Conservation (phyloP, 37 sponge, comb jelly and placozoan genomes). For the Mnemiopsis leidyi region DNA sequence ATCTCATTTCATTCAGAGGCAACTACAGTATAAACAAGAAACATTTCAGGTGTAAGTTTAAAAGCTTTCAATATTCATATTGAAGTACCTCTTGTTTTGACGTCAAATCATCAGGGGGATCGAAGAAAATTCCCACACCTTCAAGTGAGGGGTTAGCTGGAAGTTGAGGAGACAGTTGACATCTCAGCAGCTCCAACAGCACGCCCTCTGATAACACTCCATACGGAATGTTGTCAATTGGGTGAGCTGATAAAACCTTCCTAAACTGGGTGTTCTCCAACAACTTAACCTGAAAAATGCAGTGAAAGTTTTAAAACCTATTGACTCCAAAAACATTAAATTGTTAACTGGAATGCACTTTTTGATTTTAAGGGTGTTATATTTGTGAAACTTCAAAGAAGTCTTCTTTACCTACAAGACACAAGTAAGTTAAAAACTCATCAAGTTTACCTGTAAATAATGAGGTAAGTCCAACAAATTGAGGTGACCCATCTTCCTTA, state of each 20-base stretch:
- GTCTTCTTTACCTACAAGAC: neutral
- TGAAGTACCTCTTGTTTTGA: constrained; percentile 23
- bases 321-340: no score
- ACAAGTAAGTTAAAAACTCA: no score
- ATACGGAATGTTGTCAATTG: constrained; percentile 30
- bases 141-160: constrained; percentile 49
- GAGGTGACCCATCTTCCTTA: constrained; percentile 53
- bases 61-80: neutral
- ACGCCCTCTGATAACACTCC: constrained; percentile 6
- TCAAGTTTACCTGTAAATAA: constrained; percentile 20
- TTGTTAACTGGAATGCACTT: no score
- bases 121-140: constrained; percentile 61
- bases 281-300: constrained; percentile 11
- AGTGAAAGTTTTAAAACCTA: no score
- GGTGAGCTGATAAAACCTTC: neutral
- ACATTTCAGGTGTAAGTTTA: neutral
- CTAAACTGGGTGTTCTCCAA: constrained; percentile 54
- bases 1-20: neutral
- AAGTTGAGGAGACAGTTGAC: constrained; percentile 57
- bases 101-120: constrained; percentile 53
- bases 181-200: constrained; percentile 49
- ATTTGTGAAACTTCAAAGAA: neutral
- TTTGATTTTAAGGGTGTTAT: neutral
- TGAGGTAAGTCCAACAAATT: constrained; percentile 44
- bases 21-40: neutral